Base-by-base conservation (phyloP, 2,113 vertebrate species). In the Hemiscyllium ocellatum region DNA sequence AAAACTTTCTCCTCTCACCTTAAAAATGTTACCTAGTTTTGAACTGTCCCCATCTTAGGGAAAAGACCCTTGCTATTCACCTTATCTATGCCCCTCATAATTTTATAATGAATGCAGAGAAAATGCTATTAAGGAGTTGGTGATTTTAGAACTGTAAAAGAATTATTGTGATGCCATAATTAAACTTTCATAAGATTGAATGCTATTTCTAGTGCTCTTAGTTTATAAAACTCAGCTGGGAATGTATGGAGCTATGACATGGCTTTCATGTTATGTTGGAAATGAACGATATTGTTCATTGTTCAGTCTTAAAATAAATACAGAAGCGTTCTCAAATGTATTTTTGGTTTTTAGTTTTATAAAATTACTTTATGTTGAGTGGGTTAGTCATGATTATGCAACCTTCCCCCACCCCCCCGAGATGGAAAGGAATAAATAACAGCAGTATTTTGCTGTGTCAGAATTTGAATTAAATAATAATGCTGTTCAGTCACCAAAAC, bases 111-210 rank as follows among this genome's bases (percentile, higher is more conserved):
- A 80, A 19, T 37, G 76, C 33, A 80, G n/a, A 13, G 76, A 80
- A 80, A 4, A 17, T 20, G 8, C 86, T 29, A 13, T 89, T 56
- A 56, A 56, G 42, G 22, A 89, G 56, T 89, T 50, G 29, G 47
- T 24, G 22, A 87, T 87, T 47, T 87, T 15, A 52, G 85, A 89
- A 89, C 12, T 56, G 86, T 52, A 6, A 50, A 89, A 52, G 50
- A 89, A 89, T 20, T 89, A 24, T 52, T 12, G 26, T 22, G 6
- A 29, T 89, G 86, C 24, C 47, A 56, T 42, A 56, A 56, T 89
- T 89, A 89, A 89, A 52, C 50, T 56, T 52, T 89, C 52, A 89
- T 89, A 89, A 29, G 86, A 89, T 56, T 89, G 47, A 42, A 89
- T 56, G 13, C 86, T 89, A 89, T 89, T 89, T 89, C 56, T 26